These are phyloP conservation scores for Varecia variegata DNA, from an alignment of 2,797 vertebrate species.

Conservation along the genomic window DNA sequence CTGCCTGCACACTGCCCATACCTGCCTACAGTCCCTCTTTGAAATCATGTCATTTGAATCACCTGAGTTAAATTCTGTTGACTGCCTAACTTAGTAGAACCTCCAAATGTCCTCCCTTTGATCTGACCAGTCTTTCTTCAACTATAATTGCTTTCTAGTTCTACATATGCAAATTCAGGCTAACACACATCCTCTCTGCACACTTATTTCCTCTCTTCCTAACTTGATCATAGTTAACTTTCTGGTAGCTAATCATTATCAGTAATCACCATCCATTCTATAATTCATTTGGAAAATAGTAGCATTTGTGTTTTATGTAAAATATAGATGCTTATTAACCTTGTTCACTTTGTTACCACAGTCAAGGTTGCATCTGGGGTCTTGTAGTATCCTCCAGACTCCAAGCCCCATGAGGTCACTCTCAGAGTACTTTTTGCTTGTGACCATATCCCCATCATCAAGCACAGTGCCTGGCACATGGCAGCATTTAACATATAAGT, in stretches of 20 bases:
- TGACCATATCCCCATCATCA: neutral
- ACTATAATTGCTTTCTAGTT: neutral
- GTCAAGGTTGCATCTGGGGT: neutral
- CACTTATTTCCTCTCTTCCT: neutral
- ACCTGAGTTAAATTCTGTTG: neutral
- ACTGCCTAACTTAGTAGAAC: neutral
- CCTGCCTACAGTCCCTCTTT: neutral
- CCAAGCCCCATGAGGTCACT: neutral
- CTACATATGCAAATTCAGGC: neutral
- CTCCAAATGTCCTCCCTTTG: neutral
- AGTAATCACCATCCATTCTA: neutral
- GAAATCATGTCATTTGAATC: neutral
- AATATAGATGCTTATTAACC: neutral
- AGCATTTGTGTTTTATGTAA: neutral
- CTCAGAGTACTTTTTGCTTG: neutral
- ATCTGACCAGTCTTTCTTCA: neutral
- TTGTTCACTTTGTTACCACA: neutral
- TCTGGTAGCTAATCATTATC: neutral
- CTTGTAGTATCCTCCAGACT: neutral
- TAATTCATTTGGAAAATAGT: neutral
- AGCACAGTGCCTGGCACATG: neutral
- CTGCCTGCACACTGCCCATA: fast-evolving
- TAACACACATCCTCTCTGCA: neutral
- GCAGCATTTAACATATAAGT: neutral
- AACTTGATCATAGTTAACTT: neutral